Conservation (phyloP, 2,888 invertebrate species). For the Periphyllus acericola region DNA sequence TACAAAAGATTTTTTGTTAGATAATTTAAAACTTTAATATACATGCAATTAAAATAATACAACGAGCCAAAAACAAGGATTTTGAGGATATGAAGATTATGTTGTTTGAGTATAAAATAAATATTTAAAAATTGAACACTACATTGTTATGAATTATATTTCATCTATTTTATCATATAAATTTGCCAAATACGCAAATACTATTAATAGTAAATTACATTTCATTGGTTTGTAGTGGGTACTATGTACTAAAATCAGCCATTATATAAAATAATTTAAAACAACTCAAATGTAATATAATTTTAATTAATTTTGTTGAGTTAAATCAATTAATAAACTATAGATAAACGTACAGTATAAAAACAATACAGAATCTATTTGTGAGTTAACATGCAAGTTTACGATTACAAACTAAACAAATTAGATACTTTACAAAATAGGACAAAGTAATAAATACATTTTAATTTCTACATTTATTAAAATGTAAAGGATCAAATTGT, state of each 20-base stretch:
- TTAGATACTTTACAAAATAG: neutral
- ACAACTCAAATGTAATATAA: neutral
- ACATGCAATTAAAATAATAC: neutral
- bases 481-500: neutral
- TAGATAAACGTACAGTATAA: neutral
- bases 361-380: neutral
- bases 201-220: too few species aligned
- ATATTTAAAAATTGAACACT: too few species aligned
- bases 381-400: too few species aligned
- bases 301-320: neutral
- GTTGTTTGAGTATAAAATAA: too few species aligned
- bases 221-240: too few species aligned
- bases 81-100: too few species aligned
- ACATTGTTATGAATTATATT: too few species aligned
- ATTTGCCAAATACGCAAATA: too few species aligned
- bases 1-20: slow-evolving; percentile 10
- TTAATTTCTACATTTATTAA: neutral
- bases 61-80: too few species aligned
- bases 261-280: too few species aligned
- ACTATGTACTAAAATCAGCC: too few species aligned
- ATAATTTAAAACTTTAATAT: neutral
- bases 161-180: too few species aligned
- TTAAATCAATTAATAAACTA: neutral
- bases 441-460: neutral
- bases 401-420: neutral